A percentile compares a stretch with the other conserved stretches of the same genome.
phyloP scores from a whole-genome alignment of 1,140 invertebrate genomes.

The Thaumetopoea pityocampa region DNA sequence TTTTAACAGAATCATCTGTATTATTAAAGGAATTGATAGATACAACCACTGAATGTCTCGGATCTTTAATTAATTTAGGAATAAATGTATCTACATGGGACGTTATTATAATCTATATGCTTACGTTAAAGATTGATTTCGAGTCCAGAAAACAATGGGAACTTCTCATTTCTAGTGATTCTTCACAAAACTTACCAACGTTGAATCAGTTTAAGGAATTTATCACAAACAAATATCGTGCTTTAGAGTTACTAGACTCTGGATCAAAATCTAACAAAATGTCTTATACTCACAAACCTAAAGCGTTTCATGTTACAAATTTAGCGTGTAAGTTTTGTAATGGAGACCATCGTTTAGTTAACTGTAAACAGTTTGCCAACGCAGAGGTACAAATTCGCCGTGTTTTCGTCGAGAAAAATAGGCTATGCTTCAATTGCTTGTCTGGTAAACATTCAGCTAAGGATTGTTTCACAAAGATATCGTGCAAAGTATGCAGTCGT shows the following conservation, averaged over 20 bases:
- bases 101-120: slow-evolving; percentile 21
- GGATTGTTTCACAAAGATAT: neutral
- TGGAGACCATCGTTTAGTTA: neutral
- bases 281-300: no score
- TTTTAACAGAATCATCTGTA: neutral
- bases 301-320: neutral
- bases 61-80: slow-evolving; percentile 15
- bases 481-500: slow-evolving; percentile 1
- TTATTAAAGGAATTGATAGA: slow-evolving; percentile 16
- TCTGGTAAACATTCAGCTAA: slow-evolving; percentile 18
- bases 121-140: slow-evolving; percentile 17
- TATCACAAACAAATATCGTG: slow-evolving; percentile 17
- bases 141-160: slow-evolving; percentile 27
- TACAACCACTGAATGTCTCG: slow-evolving; percentile 20
- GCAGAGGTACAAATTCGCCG: neutral
- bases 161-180: no score
- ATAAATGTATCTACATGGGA: slow-evolving; percentile 18
- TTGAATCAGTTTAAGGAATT: slow-evolving; percentile 22
- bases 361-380: slow-evolving; percentile 7
- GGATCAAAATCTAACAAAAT: no score
- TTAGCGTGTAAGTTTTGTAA: neutral
- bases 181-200: slow-evolving; percentile 20
- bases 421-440: slow-evolving; percentile 21
- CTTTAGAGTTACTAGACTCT: slow-evolving; percentile 22
- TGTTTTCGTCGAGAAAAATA: neutral